phyloP scores from a whole-genome alignment of 2,113 vertebrate species.

The Lagopus muta region DNA sequence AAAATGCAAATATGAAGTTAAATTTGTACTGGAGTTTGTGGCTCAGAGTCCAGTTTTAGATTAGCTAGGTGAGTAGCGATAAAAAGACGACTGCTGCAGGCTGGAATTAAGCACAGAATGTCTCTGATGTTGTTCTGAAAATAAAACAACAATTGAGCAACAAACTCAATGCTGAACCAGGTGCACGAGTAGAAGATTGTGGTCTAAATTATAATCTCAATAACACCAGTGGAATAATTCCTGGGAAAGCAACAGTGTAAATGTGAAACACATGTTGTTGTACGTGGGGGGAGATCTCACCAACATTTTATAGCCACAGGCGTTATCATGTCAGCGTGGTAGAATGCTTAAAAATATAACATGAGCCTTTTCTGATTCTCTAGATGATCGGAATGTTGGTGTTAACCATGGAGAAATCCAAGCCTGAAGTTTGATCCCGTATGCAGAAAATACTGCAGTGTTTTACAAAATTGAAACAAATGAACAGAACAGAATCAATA shows the following conservation, averaged over 20 bases:
- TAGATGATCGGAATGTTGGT: not conserved
- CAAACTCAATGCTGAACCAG: not conserved
- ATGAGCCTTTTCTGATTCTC: not conserved
- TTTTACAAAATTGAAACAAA: constrained; percentile 27
- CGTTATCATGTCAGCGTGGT: not conserved
- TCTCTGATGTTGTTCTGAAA: not conserved
- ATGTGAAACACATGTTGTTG: not conserved
- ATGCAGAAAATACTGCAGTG: constrained; percentile 9
- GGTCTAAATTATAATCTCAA: not conserved
- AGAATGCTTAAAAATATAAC: not conserved
- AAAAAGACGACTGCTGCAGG: not conserved
- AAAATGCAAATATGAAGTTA: not conserved
- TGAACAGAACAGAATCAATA: constrained; percentile 38
- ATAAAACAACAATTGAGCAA: not conserved
- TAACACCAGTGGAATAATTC: not conserved
- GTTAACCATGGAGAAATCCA: not conserved
- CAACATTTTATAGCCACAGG: not conserved
- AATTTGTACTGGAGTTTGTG: not conserved
- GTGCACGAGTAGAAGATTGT: not conserved
- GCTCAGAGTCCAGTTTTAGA: not conserved
- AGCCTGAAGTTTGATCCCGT: not conserved
- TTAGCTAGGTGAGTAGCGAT: not conserved
- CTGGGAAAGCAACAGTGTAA: not conserved
- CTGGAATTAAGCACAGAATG: not conserved
- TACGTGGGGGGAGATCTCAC: not conserved